These are phyloP conservation scores for Caenorhabditis japonica DNA, from an alignment of 2,888 invertebrate species.

Conservation along the genomic window DNA sequence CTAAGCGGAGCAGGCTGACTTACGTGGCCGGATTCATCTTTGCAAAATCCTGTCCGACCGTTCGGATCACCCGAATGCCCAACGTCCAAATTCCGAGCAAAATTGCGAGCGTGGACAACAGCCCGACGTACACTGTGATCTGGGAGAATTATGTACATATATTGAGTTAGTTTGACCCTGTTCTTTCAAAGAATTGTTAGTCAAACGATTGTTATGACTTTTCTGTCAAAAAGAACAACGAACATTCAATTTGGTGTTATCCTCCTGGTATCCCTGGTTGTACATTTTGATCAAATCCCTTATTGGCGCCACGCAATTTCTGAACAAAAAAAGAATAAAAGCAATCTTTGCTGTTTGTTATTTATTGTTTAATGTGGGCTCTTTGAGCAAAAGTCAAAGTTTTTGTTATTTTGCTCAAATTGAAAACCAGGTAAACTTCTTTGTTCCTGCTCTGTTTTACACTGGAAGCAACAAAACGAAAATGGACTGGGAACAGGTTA, in stretches of 20 bases:
- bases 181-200: too few species aligned
- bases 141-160: conserved; percentile 3
- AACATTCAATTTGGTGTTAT: conserved; percentile 34
- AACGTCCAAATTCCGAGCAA: conserved; percentile 93
- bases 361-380: too few species aligned
- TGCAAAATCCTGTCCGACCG: conserved; percentile 88
- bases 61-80: conserved; percentile 94
- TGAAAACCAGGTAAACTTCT: too few species aligned
- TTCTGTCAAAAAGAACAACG: too few species aligned
- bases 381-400: too few species aligned
- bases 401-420: too few species aligned
- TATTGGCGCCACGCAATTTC: conserved; percentile 38
- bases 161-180: too few species aligned
- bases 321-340: conserved; percentile 6
- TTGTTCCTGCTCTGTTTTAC: too few species aligned
- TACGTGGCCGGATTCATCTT: conserved; percentile 53
- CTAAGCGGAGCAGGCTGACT: conserved; percentile 9
- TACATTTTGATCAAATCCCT: conserved; percentile 38
- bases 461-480: too few species aligned
- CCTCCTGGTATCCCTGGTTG: conserved; percentile 35
- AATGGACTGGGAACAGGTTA: too few species aligned
- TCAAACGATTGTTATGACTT: too few species aligned
- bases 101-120: conserved; percentile 82
- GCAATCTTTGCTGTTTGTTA: neutral
- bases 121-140: conserved; percentile 36